phyloP scores from a whole-genome alignment of 2,113 vertebrate genomes.

The Salvator merianae region DNA sequence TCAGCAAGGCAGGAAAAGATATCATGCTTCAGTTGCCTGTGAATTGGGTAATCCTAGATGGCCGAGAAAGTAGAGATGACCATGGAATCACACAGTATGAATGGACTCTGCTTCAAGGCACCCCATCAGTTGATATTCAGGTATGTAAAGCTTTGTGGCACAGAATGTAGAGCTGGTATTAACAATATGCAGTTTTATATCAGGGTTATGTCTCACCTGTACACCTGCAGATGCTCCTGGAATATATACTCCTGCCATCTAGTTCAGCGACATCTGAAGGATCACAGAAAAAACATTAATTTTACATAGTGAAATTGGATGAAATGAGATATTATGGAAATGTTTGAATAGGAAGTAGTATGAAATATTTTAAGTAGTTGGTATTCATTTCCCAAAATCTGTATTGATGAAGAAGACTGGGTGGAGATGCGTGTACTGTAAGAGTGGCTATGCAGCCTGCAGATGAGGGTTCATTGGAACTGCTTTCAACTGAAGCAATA shows the following conservation, averaged over 20 bases:
- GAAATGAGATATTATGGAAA: background rate
- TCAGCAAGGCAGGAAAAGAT: constrained; percentile 88
- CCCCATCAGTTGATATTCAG: constrained; percentile 87
- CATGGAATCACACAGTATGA: constrained; percentile 83
- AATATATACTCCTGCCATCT: too few species aligned
- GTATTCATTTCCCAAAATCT: background rate
- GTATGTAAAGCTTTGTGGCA: constrained; percentile 61
- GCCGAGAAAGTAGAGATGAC: constrained; percentile 92
- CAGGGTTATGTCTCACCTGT: too few species aligned
- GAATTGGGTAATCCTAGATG: constrained; percentile 89
- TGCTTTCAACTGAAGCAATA: too few species aligned
- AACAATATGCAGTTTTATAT: background rate
- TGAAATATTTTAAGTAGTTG: background rate
- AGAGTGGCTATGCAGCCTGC: too few species aligned
- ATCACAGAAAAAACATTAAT: too few species aligned
- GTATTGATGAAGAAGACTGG: background rate
- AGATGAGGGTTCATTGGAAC: too few species aligned
- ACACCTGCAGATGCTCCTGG: too few species aligned
- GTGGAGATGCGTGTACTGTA: background rate
- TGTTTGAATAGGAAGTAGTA: too few species aligned
- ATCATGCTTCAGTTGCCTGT: constrained; percentile 89
- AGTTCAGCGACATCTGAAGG: too few species aligned
- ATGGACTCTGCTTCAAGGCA: constrained; percentile 87
- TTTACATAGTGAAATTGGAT: background rate
- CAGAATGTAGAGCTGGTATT: background rate